Evolutionary conservation across 2,888 invertebrate species (phyloP), one percentile per base, ranked within the genome.

Genomic region (Sceliomorpha sp.): DNA sequence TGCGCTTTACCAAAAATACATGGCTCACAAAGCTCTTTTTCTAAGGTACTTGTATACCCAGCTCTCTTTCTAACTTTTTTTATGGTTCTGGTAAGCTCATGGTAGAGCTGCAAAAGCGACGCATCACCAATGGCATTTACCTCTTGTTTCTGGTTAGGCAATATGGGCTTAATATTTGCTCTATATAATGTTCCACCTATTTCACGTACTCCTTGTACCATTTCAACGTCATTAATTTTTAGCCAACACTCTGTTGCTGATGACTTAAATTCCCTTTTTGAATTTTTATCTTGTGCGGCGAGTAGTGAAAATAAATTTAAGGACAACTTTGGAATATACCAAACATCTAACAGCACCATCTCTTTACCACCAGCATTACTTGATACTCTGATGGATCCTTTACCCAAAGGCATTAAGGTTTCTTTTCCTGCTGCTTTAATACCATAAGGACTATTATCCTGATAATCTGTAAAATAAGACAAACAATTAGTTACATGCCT

Each of bases 1-100:
- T 75, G 73, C 12, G 66, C 71, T 53, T 82, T 81, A 0, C 79
- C 80, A 69, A 63, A 77, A 10, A 78, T 53, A 42, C 78, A 79
- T 7, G 75, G 69, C 7, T 80, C 78, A 56, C 76, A 78, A 8
- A 74, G 7, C 34, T 78, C 59, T 67, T 9, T 17, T 71, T 70
- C 1, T 5, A 20, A 20, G 20, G 9, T 3, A 78, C 77, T 13
- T 60, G 59, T 14, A 80, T 82, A 9, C 72, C 70, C 12, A 76
- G 50, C 10, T 82, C 40, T 12, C 7, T 51, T 80, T 79, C 32
- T n/a, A 82, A n/a, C n/a, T n/a, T n/a, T n/a, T n/a, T n/a, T 62
- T 71, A 70, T 75, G 9, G 47, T 53, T 72, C 66, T 75, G 10
- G 83, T 74, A 51, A 82, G 72, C 63, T 77, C 76, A 60, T 77